A percentile compares a stretch with the other conserved stretches of the same genome.
phyloP scores from a whole-genome alignment of 2,113 vertebrate species.

The Pyxicephalus adspersus region DNA sequence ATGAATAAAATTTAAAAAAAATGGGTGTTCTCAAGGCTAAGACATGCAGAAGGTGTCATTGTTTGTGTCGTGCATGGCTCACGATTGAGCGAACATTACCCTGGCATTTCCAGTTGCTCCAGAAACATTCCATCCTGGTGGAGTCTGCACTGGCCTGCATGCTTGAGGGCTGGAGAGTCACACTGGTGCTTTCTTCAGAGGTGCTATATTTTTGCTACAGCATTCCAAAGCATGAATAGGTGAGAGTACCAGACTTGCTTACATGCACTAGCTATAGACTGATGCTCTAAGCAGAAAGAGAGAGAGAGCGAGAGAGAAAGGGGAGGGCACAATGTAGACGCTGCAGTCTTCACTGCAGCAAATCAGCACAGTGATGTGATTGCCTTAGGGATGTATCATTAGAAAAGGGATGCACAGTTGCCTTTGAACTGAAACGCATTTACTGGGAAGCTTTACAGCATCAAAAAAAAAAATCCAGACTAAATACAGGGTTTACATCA shows the following conservation, averaged over 20 bases:
- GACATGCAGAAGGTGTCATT: constrained; percentile 62
- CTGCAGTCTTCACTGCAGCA: constrained; percentile 86
- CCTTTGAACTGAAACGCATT: constrained; percentile 68
- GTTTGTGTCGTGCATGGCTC: constrained; percentile 70
- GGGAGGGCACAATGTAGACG: constrained; percentile 79
- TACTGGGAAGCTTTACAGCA: constrained; percentile 48
- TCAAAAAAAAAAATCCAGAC: constrained; percentile 44
- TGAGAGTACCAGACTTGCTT: constrained; percentile 62
- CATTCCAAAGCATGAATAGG: constrained; percentile 78
- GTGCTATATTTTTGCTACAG: constrained; percentile 75
- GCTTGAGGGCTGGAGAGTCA: constrained; percentile 64
- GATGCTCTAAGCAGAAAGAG: constrained; percentile 72
- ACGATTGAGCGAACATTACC: constrained; percentile 79
- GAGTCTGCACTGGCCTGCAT: constrained; percentile 94
- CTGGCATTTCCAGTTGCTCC: constrained; percentile 97
- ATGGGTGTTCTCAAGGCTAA: constrained; percentile 64
- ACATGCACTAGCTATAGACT: constrained; percentile 70
- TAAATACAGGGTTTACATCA: constrained; percentile 22
- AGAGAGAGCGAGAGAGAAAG: constrained; percentile 55
- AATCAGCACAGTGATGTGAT: constrained; percentile 79
- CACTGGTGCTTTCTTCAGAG: constrained; percentile 65
- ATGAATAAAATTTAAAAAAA: constrained; percentile 70
- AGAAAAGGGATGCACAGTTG: constrained; percentile 66
- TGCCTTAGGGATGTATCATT: constrained; percentile 69
- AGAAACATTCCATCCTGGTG: constrained; percentile 93